phyloP scores from a whole-genome alignment of 2,888 invertebrate genomes.

The Drosophila neotestacea region DNA sequence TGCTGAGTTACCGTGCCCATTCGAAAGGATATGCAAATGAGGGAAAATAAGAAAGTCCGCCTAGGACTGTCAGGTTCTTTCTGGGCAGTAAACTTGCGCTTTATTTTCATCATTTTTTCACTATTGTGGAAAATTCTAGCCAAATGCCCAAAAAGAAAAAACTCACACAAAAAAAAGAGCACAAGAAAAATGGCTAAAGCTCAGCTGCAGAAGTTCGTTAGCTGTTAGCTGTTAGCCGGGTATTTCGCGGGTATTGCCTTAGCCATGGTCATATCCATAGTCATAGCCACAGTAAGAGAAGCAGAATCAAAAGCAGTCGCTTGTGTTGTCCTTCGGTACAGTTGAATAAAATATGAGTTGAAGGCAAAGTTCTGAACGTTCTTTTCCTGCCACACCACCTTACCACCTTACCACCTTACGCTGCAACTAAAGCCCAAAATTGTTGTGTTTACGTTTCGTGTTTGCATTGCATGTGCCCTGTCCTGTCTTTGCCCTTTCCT shows the following conservation, averaged over 20 bases:
- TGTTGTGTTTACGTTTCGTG: constrained; percentile 59
- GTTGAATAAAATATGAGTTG: constrained; percentile 70
- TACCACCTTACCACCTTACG: not conserved
- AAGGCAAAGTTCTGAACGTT: constrained; percentile 56
- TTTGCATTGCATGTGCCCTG: constrained; percentile 61
- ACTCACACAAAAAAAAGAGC: constrained; percentile 14
- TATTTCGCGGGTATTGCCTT: constrained; percentile 32
- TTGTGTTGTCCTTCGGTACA: constrained; percentile 52
- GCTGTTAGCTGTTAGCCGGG: constrained; percentile 25
- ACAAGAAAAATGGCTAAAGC: constrained; percentile 58
- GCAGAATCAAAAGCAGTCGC: constrained; percentile 16
- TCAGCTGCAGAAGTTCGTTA: constrained; percentile 67
- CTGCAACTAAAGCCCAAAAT: constrained; percentile 41
- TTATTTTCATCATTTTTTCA: constrained; percentile 62
- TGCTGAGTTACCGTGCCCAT: constrained; percentile 32
- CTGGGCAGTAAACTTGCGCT: constrained; percentile 57
- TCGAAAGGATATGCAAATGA: constrained; percentile 52
- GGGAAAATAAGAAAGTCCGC: constrained; percentile 19
- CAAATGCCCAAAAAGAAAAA: constrained; percentile 10
- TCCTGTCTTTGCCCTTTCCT: constrained; percentile 13
- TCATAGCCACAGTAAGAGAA: not conserved
- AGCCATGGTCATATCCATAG: constrained; percentile 15
- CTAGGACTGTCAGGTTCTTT: constrained; percentile 2
- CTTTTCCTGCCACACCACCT: constrained; percentile 44
- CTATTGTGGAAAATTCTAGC: constrained; percentile 31